Percentiles rank a stretch among this genome's conserved stretches.
phyloP scores from a whole-genome alignment of 2,113 vertebrate genomes.

The Apistogramma diplotaenia region DNA sequence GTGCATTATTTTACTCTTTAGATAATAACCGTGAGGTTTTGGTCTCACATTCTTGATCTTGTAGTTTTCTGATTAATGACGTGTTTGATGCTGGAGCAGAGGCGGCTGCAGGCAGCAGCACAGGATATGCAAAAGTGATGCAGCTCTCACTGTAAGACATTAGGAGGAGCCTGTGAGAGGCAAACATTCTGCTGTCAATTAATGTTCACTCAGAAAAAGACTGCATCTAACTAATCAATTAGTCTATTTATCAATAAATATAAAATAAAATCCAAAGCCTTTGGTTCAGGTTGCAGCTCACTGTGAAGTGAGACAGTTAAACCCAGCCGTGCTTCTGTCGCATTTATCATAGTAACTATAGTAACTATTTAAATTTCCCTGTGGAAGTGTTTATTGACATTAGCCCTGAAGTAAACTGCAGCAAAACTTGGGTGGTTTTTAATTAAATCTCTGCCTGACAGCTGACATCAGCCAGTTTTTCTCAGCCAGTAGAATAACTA shows the following conservation, averaged over 20 bases:
- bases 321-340: neutral
- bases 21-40: neutral
- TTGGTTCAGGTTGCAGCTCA: conserved; percentile 7
- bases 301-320: neutral
- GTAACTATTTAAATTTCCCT: conserved; percentile 17
- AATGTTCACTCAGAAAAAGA: neutral
- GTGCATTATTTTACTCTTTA: neutral
- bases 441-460: neutral
- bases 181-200: neutral
- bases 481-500: neutral
- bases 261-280: too few species aligned
- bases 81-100: neutral
- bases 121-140: neutral
- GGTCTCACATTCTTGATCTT: neutral
- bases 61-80: conserved; percentile 12
- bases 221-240: neutral
- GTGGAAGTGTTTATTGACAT: neutral
- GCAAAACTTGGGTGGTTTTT: neutral
- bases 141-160: neutral
- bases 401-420: neutral
- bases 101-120: neutral
- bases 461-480: neutral
- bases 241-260: neutral
- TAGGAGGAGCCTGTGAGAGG: neutral
- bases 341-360: neutral